Evolutionary conservation across 2,888 invertebrate species (phyloP).

Genomic region (Scelioninae gen. 1): DNA sequence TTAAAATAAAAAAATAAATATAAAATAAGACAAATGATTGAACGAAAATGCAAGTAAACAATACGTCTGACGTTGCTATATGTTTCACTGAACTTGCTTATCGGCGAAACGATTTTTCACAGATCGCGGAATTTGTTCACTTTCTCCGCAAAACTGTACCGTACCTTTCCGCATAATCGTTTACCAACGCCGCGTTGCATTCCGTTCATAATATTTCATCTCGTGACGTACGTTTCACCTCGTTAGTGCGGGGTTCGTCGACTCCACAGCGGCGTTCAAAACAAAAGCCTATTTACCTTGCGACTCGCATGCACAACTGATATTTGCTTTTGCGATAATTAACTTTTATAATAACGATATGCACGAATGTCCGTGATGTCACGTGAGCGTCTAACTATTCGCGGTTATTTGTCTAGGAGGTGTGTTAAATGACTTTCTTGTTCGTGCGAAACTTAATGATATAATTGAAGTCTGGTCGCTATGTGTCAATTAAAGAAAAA

Average conservation of each 20-base stretch:
- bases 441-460: conserved; percentile 8
- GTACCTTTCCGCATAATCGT: conserved; percentile 8
- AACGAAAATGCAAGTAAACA: too few relatives aligned
- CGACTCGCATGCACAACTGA: conserved; percentile 27
- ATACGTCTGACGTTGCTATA: too few relatives aligned
- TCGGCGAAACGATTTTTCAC: conserved; percentile 29
- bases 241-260: conserved; percentile 35
- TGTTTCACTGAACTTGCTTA: too few relatives aligned
- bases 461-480: conserved; percentile 12
- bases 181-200: conserved; percentile 8
- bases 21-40: too few relatives aligned
- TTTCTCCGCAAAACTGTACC: conserved; percentile 30
- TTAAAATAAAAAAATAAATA: too few relatives aligned
- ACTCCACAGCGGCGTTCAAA: conserved; percentile 9
- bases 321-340: conserved; percentile 31
- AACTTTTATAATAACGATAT: conserved; percentile 14
- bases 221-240: conserved; percentile 39
- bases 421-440: conserved; percentile 42
- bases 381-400: not conserved
- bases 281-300: conserved; percentile 34
- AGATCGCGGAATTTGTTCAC: conserved; percentile 26
- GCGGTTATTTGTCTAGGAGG: conserved; percentile 5
- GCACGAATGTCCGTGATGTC: conserved; percentile 20
- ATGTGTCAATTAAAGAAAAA: conserved; percentile 36
- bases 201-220: conserved; percentile 38